A percentile compares a stretch with the other conserved stretches of the same genome.
phyloP scores from a whole-genome alignment of 1,140 invertebrate species.

The Panagrolaimus sp. region DNA sequence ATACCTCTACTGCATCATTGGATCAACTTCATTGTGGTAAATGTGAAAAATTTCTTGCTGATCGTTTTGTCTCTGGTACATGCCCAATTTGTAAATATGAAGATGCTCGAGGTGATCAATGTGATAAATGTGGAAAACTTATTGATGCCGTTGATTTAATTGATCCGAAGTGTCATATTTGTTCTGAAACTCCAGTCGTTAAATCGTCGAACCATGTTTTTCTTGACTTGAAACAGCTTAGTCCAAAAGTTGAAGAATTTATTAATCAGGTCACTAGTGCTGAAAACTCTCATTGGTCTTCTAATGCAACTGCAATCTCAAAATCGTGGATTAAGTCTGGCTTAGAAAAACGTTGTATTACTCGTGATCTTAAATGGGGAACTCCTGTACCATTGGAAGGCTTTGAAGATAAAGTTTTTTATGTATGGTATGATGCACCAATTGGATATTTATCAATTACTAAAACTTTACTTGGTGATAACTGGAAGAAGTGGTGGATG shows the following conservation, averaged over 20 bases:
- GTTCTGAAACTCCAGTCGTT: conserved; percentile 69
- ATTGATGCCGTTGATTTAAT: conserved; percentile 88
- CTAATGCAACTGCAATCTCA: conserved; percentile 79
- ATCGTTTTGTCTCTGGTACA: conserved; percentile 90
- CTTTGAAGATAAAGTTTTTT: conserved; percentile 84
- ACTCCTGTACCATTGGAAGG: conserved; percentile 86
- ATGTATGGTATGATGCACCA: conserved; percentile 99
- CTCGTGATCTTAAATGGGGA: conserved; percentile 94
- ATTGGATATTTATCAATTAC: conserved; percentile 97
- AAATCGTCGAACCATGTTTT: conserved; percentile 83
- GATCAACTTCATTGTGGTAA: conserved; percentile 85
- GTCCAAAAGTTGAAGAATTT: conserved; percentile 69
- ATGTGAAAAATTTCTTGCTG: conserved; percentile 74
- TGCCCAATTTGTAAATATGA: conserved; percentile 88
- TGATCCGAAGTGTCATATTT: conserved; percentile 85
- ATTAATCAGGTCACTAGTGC: conserved; percentile 64
- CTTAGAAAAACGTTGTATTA: conserved; percentile 87
- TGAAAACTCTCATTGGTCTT: conserved; percentile 71
- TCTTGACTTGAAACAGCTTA: conserved; percentile 80
- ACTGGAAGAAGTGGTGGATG: conserved; percentile 96
- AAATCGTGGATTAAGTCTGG: conserved; percentile 86
- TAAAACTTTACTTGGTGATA: conserved; percentile 72
- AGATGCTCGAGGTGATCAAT: conserved; percentile 94
- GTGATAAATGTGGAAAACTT: conserved; percentile 92
- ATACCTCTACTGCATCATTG: conserved; percentile 74